Evolutionary conservation across 2,888 invertebrate genomes (phyloP).

Genomic region (Adelphocoris suturalis): DNA sequence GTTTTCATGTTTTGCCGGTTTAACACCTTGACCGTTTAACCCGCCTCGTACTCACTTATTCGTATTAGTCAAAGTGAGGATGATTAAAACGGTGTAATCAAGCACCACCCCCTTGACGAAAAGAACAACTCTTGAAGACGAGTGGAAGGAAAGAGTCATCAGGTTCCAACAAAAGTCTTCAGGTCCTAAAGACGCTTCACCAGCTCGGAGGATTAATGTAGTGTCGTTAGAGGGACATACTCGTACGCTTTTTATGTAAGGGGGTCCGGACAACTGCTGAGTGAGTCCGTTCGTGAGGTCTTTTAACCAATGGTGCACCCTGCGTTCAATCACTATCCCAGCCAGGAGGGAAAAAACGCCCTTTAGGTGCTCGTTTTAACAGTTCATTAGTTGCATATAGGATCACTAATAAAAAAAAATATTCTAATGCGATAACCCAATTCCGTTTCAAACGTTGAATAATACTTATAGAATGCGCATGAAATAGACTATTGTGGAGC

Average conservation of each 20-base stretch:
- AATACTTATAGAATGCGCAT: too few relatives aligned
- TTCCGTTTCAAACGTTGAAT: too few relatives aligned
- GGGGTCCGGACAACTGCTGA: background rate
- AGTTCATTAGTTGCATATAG: too few relatives aligned
- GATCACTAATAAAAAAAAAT: too few relatives aligned
- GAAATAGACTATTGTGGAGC: too few relatives aligned
- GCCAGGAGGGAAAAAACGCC: too few relatives aligned
- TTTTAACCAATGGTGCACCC: background rate
- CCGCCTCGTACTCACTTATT: too few relatives aligned
- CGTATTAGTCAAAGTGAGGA: background rate
- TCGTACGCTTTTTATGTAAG: background rate
- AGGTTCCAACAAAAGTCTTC: constrained; percentile 25
- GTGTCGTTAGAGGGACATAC: constrained; percentile 44
- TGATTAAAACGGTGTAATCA: background rate
- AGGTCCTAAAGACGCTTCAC: background rate
- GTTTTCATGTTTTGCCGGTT: too few relatives aligned
- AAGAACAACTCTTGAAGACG: constrained; percentile 16
- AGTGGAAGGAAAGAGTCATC: constrained; percentile 15
- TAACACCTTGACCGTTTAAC: too few relatives aligned
- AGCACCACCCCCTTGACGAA: background rate
- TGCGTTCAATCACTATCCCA: too few relatives aligned
- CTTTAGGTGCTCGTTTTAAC: too few relatives aligned
- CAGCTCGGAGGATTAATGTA: constrained; percentile 37
- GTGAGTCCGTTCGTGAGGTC: background rate
- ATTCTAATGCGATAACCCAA: too few relatives aligned